Evolutionary conservation across 2,888 invertebrate species (phyloP).

Genomic region (Nymphalis urticae): DNA sequence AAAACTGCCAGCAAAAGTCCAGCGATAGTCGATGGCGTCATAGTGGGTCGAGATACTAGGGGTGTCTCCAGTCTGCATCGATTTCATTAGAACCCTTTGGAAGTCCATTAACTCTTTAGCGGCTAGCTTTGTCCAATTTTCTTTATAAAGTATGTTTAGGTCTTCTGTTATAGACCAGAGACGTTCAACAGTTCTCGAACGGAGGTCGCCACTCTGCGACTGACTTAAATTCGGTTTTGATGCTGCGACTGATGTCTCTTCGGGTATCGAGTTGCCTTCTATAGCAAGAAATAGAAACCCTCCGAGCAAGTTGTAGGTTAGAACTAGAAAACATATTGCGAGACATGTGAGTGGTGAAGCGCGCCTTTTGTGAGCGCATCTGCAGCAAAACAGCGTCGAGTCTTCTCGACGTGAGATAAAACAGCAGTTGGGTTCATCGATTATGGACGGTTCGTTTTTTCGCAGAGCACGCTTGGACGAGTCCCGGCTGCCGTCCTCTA

Average conservation of each 20-base stretch:
- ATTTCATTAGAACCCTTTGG: conserved; percentile 84
- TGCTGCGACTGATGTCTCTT: conserved; percentile 84
- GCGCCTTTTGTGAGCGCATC: conserved; percentile 64
- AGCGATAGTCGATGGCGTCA: conserved; percentile 83
- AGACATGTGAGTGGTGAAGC: conserved; percentile 88
- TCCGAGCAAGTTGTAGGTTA: conserved; percentile 95
- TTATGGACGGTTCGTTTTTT: conserved; percentile 32
- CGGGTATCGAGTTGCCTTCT: conserved; percentile 83
- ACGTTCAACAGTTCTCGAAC: conserved; percentile 88
- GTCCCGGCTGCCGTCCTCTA: conserved; percentile 50
- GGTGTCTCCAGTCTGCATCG: conserved; percentile 66
- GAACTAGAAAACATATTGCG: conserved; percentile 91
- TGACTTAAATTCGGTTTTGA: conserved; percentile 83
- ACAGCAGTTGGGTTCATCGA: conserved; percentile 51
- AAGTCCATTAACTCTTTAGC: conserved; percentile 93
- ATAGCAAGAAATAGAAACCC: conserved; percentile 94
- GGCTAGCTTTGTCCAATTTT: conserved; percentile 94
- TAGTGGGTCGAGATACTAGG: conserved; percentile 57
- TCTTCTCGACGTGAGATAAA: conserved; percentile 47
- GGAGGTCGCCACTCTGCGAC: conserved; percentile 79
- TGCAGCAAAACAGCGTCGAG: conserved; percentile 67
- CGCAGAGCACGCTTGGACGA: conserved; percentile 44
- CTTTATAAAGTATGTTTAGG: conserved; percentile 93
- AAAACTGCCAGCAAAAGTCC: conserved; percentile 96
- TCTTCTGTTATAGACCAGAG: conserved; percentile 93